Base-by-base conservation (phyloP, 2,797 vertebrate genomes). In the Sebastes steindachneri region DNA sequence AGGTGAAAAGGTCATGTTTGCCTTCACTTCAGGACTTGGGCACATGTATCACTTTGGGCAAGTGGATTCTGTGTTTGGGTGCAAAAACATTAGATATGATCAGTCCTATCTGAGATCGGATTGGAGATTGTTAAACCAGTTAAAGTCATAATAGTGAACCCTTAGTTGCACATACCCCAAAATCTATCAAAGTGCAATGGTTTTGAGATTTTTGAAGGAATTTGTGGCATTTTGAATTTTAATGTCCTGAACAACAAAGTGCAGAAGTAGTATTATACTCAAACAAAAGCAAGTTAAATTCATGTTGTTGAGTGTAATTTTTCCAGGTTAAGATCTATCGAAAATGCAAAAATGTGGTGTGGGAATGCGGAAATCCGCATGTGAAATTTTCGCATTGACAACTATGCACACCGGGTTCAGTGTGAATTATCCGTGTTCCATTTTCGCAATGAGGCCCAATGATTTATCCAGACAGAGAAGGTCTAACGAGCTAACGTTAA, bases 251-350 rank as follows among this genome's bases (percentile, higher is more conserved):
- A 59, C 28, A 53, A 23, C 12, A 21, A n/a, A 15, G 26, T 59
- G 7, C 37, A 29, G 23, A 73, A 51, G 17, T 51, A 10, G 19
- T 45, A 19, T 31, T 68, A n/a, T 7, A 55, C 26, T 58, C 21
- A 33, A 67, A 60, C 37, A 66, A 76, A 77, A 75, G 2, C 53
- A 65, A 70, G 68, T 74, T 14, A 15, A 51, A 73, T 11, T 41
- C 7, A 31, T 64, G 9, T 41, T 71, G 4, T 31, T 72, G 10
- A 64, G 5, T 70, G 54, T 45, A 7, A 11, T 11, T 74, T 60
- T 23, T 69, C 17, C 62, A 71, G 75, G 57, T 68, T 76, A 48
- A 48, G 17, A 48, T 48, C 17, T 48, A 48, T 48, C 17, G 17
- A 48, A 48, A 48, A 48, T 48, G 41, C 41, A 41, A 41, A 35